phyloP scores from a whole-genome alignment of 1,140 invertebrate genomes.

The Trichogramma pretiosum region DNA sequence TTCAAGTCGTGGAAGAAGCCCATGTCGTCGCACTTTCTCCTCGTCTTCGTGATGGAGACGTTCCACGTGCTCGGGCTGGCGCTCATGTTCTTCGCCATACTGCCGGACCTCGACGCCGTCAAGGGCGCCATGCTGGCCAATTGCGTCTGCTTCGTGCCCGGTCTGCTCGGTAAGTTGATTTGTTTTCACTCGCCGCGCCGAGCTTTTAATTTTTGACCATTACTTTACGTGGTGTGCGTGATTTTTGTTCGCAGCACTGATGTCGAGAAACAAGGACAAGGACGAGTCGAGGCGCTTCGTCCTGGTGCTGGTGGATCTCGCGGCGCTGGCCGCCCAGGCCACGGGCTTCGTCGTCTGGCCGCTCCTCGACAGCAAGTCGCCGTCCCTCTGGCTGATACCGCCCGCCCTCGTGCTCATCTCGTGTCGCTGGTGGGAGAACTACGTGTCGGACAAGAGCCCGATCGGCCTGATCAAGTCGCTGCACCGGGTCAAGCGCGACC shows the following conservation, averaged over 20 bases:
- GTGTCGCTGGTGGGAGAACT: constrained; percentile 96
- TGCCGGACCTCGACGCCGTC: constrained; percentile 85
- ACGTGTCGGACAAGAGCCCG: constrained; percentile 73
- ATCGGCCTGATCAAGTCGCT: constrained; percentile 70
- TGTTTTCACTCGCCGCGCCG: no score
- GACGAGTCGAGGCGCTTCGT: constrained; percentile 67
- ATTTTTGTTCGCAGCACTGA: constrained; percentile 47
- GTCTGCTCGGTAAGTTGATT: constrained; percentile 55
- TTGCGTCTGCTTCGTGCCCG: constrained; percentile 83
- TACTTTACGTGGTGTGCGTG: no score
- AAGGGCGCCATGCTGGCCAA: constrained; percentile 90
- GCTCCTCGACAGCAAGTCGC: constrained; percentile 57
- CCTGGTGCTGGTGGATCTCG: constrained; percentile 72
- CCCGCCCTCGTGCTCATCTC: constrained; percentile 76
- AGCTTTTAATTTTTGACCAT: no score
- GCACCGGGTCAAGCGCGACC: constrained; percentile 70
- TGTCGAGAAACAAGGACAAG: constrained; percentile 66
- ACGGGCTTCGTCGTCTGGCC: constrained; percentile 88
- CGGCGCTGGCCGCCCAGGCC: constrained; percentile 74
- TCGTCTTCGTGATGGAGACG: constrained; percentile 74
- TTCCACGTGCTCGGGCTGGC: constrained; percentile 78
- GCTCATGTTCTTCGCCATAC: constrained; percentile 74
- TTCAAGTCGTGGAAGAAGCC: constrained; percentile 78
- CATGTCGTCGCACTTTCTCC: constrained; percentile 53
- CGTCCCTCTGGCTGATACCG: constrained; percentile 74